Evolutionary conservation across 2,113 vertebrate species (phyloP), one percentile per base, ranked within the genome.

Genomic region (Cromileptes altivelis): DNA sequence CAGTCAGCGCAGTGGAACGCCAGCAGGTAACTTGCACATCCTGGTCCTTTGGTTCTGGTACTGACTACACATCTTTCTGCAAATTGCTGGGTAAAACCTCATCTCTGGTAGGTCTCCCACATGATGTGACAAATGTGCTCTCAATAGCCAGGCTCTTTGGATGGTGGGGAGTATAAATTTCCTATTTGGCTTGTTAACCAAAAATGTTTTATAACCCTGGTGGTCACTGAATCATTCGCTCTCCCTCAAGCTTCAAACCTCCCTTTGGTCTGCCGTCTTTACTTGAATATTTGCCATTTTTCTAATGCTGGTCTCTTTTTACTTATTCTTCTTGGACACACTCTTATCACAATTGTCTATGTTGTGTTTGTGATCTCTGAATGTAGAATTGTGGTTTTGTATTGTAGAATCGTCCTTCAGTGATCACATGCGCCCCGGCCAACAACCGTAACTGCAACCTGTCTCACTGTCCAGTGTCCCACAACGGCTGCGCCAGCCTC

Each of bases 371-470:
- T 49, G 3, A n/a, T 62, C 19, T 2, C 8, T 62, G 40, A 72
- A 83, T 10, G 33, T 56, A 14, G 6, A 72, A 8, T 82, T 86
- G 19, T 65, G 15, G 74, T 6, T 88, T 55, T 42, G 53, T 70
- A 74, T 88, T 72, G 75, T 74, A 99, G 98, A 99, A 99, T 95
- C 98, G 98, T 77, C 98, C 98, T 3, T 99, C 98, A 0, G 98
- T 99, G 81, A 99, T 99, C 94, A 99, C 98, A 2, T 99, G 98
- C 1, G 98, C 97, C 5, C 97, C 98, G 0, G 97, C 98, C 17
- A 98, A 94, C 88, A 97, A 96, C 94, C 97, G 97, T 8, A 99
- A 99, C 96, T 99, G 98, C 91, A 98, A 98, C 95, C 96, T 99
- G 85, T 98, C 98, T 0, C 97, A 99, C 92, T 99, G 98, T 93